Base-by-base conservation (phyloP, 2,888 invertebrate species). In the Melangyna quadrimaculata region DNA sequence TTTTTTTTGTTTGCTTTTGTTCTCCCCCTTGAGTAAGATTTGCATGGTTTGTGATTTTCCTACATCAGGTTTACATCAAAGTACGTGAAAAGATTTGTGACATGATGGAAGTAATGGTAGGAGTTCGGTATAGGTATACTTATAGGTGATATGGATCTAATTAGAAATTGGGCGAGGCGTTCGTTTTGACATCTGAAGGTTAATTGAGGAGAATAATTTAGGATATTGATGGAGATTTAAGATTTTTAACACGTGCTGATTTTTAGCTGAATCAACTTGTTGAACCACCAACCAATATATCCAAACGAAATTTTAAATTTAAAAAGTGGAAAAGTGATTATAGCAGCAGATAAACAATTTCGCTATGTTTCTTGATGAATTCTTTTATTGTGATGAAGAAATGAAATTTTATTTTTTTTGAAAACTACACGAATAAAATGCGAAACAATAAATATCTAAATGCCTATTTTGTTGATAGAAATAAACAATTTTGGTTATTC, bases 71-170 rank as follows among this genome's bases (percentile, higher is more conserved):
- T 35, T 17, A 53, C 24, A 55, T 12, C 29, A 40, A n/a, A n/a
- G 10, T 70, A 83, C 78, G 82, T 83, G 78, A 43, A 55, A 55
- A 37, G 78, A 83, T 78, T 83, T 78, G 35, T 48, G 43, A 51
- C 67, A 70, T 17, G 19, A 77, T 40, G 43, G 27, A n/a, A 51
- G n/a, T 37, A 48, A 55, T 53, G 70, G 53, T n/a, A n/a, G 40
- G n/a, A 7, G n/a, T 1, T 29, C 0, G 6, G 22, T 43, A 51
- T 14, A n/a, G n/a, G n/a, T n/a, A n/a, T n/a, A n/a, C n/a, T n/a
- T n/a, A 70, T 27, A 35, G 73, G 77, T 12, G 12, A 24, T 14
- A 24, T 14, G 53, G 63, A 70, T 81, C 48, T 86, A 80, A 86
- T 81, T 86, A 32, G 71, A 32, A 37, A 71, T 5, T 14, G 59